phyloP scores from a whole-genome alignment of 2,113 vertebrate species.

The Callionymus lyra region DNA sequence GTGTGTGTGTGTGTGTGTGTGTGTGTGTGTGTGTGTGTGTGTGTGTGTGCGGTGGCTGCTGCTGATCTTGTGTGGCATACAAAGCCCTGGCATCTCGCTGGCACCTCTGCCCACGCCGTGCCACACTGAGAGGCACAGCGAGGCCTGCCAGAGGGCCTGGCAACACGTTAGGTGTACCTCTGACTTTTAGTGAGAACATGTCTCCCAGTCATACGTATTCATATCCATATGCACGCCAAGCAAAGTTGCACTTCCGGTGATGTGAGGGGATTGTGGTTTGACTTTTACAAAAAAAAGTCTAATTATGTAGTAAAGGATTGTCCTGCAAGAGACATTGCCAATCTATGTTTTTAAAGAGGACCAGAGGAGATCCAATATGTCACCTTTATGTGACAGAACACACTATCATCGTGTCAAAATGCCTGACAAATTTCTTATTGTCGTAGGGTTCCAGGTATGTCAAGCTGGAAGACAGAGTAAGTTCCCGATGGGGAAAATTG shows the following conservation, averaged over 20 bases:
- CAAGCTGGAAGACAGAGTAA: no score
- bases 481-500: no score
- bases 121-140: conserved; percentile 45
- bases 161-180: conserved; percentile 20
- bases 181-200: conserved; percentile 23
- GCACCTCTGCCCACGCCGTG: conserved; percentile 54
- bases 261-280: no score
- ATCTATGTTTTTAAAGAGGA: background rate
- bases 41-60: conserved; percentile 21
- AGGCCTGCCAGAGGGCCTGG: conserved; percentile 54
- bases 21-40: conserved; percentile 31
- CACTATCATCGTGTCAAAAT: no score
- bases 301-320: background rate
- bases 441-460: conserved; percentile 10
- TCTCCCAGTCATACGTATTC: conserved; percentile 9
- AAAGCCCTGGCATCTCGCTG: conserved; percentile 51
- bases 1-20: conserved; percentile 30
- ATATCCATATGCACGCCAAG: background rate
- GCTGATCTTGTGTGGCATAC: conserved; percentile 40
- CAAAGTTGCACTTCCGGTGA: no score
- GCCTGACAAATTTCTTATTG: conserved; percentile 1
- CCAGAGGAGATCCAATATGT: background rate
- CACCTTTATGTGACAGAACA: conserved; percentile 4
- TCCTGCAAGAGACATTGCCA: background rate
- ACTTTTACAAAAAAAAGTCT: no score